These are phyloP conservation scores for Volucella inflata DNA, from an alignment of 2,888 invertebrate genomes.

Conservation along the genomic window DNA sequence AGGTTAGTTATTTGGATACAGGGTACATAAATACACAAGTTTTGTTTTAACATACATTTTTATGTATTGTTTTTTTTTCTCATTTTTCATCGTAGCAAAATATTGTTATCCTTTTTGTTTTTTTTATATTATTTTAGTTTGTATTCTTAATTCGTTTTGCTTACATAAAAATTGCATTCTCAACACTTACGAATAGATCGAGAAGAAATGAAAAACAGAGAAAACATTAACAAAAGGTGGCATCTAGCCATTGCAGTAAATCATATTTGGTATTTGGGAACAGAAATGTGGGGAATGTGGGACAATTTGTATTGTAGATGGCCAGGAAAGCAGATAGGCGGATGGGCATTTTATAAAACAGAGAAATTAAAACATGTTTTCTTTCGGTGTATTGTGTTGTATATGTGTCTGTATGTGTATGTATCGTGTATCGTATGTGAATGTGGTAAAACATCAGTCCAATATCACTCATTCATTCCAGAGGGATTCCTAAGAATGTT, in stretches of 20 bases:
- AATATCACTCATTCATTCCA: slow-evolving; percentile 69
- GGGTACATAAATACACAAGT: slow-evolving; percentile 32
- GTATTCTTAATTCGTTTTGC: slow-evolving; percentile 22
- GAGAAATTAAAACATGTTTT: slow-evolving; percentile 22
- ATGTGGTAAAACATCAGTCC: slow-evolving; percentile 72
- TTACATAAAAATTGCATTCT: slow-evolving; percentile 27
- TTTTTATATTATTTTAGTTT: slow-evolving; percentile 31
- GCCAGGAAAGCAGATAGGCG: neutral
- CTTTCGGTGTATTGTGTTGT: neutral
- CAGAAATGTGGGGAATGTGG: neutral
- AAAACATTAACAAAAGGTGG: slow-evolving; percentile 11
- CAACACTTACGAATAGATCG: slow-evolving; percentile 14
- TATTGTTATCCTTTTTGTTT: slow-evolving; percentile 23
- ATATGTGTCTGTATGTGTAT: slow-evolving; percentile 15
- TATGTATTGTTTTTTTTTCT: slow-evolving; percentile 37
- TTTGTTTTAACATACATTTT: slow-evolving; percentile 7
- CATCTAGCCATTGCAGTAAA: neutral
- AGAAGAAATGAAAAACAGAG: neutral
- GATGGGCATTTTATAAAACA: neutral
- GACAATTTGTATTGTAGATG: neutral
- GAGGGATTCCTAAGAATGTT: slow-evolving; percentile 54
- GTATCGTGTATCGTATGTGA: slow-evolving; percentile 10
- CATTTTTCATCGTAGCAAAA: slow-evolving; percentile 63
- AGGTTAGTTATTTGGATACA: slow-evolving; percentile 22
- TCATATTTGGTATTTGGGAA: neutral